Evolutionary conservation across 2,888 invertebrate genomes (phyloP).

Genomic region (Sipha maydis): DNA sequence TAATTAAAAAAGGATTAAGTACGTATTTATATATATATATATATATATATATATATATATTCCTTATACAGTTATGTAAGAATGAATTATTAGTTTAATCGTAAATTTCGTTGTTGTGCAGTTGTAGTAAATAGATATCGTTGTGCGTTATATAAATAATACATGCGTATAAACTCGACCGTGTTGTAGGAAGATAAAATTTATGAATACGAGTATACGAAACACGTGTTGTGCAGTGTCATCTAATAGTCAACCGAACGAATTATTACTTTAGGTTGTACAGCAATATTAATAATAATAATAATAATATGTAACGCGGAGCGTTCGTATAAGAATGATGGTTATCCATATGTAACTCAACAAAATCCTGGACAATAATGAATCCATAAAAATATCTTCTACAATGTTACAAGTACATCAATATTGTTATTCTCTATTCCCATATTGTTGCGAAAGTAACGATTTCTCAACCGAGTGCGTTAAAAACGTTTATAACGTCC

Average conservation of each 20-base stretch:
- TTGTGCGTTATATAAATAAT: neutral
- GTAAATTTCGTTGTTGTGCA: constrained; percentile 5
- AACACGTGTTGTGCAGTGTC: constrained; percentile 20
- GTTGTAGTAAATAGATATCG: constrained; percentile 21
- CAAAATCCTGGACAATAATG: neutral
- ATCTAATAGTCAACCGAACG: neutral
- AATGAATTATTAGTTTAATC: constrained; percentile 55
- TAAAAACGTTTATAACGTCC: too few species aligned
- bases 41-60: too few species aligned
- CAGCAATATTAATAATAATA: neutral
- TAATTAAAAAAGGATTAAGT: constrained; percentile 32
- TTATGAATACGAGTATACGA: neutral
- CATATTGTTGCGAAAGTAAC: too few species aligned
- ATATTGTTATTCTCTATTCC: too few species aligned
- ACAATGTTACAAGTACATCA: neutral
- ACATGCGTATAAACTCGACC: neutral
- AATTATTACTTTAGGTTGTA: constrained; percentile 20
- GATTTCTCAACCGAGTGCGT: too few species aligned
- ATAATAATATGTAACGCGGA: too few species aligned
- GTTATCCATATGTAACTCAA: neutral
- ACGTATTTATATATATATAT: too few species aligned
- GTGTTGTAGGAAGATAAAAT: constrained; percentile 24
- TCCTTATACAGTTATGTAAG: constrained; percentile 32
- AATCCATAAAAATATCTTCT: neutral
- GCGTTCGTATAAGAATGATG: neutral